Evolutionary conservation across 2,113 vertebrate genomes (phyloP), one percentile per base, ranked within the genome.

Genomic region (Osmerus eperlanus): DNA sequence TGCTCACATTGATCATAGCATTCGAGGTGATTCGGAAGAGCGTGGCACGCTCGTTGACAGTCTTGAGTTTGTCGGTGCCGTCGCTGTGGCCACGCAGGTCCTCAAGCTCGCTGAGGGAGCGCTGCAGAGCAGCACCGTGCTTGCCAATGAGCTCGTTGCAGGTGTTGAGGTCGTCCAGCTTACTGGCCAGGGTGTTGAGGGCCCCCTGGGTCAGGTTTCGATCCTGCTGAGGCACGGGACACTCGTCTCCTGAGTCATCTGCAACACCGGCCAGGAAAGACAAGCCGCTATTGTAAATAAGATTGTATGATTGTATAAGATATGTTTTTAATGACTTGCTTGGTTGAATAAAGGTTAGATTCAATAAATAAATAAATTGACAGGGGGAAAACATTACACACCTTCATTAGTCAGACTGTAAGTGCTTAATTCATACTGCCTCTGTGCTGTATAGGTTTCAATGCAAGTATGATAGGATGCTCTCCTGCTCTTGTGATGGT

Each of bases 211-310:
- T 93, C 78, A 95, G 91, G 4, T 88, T 91, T 81, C 93, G 94
- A 82, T 95, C 94, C 9, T 96, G 91, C 78, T 95, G 95, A n/a
- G 93, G 89, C 75, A 89, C 78, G 0, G 92, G 88, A 65, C 93
- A 94, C 84, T 98, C 97, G 11, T 99, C 96, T 1, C 96, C 97
- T 0, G 96, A 99, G 90, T 98, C 96, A 93, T 98, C 96, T 99
- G 90, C 0, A 72, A 70, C 23, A 61, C 18, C 79, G 19, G 70
- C 16, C 0, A 32, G 51, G 29, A 32, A 52, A 0, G 54, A 8
- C 70, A 13, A 70, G 9, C 8, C 47, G 2, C 19, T 4, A 3
- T 36, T 36, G 32, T 36, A 36, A 5, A 36, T 36, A 36, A 36
- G 7, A 28, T 23, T 23, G 23, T 23, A 23, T 23, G 23, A 23